Evolutionary conservation across 2,797 vertebrate species (phyloP).

Genomic region (Rhinogobio ventralis): DNA sequence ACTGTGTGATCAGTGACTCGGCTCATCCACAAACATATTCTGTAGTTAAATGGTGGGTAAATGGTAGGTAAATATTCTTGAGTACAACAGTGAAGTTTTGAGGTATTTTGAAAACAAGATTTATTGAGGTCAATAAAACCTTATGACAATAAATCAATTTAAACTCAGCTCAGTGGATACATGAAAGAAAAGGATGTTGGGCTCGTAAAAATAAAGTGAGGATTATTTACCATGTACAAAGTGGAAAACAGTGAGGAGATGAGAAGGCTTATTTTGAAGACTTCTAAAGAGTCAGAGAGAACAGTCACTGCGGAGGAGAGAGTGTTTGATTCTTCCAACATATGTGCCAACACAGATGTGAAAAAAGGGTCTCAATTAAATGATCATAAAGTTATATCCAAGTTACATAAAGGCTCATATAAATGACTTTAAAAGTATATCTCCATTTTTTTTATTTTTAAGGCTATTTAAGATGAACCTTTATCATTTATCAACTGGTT

Average conservation of each 20-base stretch:
- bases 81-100: background rate
- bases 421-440: background rate
- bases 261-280: background rate
- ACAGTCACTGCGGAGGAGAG: background rate
- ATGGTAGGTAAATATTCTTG: background rate
- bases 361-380: conserved; percentile 9
- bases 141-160: conserved; percentile 4
- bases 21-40: background rate
- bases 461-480: background rate
- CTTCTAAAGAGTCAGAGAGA: conserved; percentile 15
- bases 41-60: background rate
- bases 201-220: conserved; percentile 14
- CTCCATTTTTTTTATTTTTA: background rate
- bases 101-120: conserved; percentile 25
- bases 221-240: conserved; percentile 27
- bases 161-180: background rate
- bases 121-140: conserved; percentile 47
- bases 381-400: background rate
- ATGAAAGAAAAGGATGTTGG: background rate
- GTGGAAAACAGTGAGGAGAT: background rate
- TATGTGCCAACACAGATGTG: background rate
- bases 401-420: background rate
- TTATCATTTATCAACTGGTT: background rate
- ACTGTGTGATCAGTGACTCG: background rate
- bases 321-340: conserved; percentile 2